A percentile compares a stretch with the other conserved stretches of the same genome.
Evolutionary conservation across 1,140 invertebrate genomes (phyloP).

Genomic region (Drosophila bocki): DNA sequence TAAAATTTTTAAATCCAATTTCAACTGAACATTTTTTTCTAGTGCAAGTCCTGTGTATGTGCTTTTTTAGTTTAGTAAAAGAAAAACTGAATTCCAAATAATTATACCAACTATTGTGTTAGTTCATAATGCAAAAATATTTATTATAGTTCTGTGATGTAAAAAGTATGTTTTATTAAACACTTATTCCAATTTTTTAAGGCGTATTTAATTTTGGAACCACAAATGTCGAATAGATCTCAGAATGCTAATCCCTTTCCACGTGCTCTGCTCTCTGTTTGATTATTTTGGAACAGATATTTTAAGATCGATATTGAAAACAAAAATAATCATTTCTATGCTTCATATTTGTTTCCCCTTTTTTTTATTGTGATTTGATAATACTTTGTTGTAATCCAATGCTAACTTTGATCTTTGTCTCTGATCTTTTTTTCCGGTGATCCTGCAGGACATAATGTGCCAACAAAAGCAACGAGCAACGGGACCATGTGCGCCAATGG

Average conservation of each 20-base stretch:
- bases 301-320: conserved; percentile 14
- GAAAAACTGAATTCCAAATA: background rate
- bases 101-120: background rate
- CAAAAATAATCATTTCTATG: background rate
- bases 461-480: conserved; percentile 85
- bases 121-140: background rate
- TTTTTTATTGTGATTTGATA: background rate
- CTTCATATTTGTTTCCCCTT: background rate
- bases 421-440: conserved; percentile 19
- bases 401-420: conserved; percentile 39
- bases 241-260: background rate
- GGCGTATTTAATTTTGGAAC: background rate
- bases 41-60: background rate
- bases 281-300: conserved; percentile 10
- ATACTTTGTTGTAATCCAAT: background rate
- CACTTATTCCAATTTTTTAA: background rate
- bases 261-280: background rate
- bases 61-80: background rate
- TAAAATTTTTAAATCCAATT: background rate
- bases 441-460: conserved; percentile 85
- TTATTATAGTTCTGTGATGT: background rate
- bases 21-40: conserved; percentile 29
- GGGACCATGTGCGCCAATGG: conserved; percentile 85
- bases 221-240: background rate
- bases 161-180: background rate